These are phyloP conservation scores for Sisyra nigra DNA, from an alignment of 2,888 invertebrate genomes.

Conservation along the genomic window DNA sequence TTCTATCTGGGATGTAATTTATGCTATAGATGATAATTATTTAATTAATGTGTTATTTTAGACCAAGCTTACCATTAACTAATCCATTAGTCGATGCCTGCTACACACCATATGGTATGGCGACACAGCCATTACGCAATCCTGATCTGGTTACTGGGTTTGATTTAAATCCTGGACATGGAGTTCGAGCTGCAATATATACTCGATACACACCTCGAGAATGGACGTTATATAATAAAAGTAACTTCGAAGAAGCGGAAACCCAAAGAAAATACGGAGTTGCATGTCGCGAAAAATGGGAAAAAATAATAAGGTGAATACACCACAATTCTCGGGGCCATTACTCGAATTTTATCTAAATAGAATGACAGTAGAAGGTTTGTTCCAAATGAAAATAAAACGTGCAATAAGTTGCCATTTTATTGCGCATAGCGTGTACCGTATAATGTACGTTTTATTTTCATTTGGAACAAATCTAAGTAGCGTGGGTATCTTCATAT, in stretches of 20 bases:
- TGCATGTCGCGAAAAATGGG: constrained; percentile 61
- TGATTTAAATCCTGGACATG: constrained; percentile 68
- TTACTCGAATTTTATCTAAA: too few species aligned
- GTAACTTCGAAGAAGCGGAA: constrained; percentile 67
- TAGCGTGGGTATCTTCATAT: too few species aligned
- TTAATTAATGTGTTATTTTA: constrained; percentile 11
- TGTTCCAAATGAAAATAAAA: too few species aligned
- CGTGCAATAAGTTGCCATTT: too few species aligned
- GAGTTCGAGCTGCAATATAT: constrained; percentile 69
- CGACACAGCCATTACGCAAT: constrained; percentile 59
- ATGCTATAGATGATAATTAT: too few species aligned
- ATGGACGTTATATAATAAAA: constrained; percentile 75
- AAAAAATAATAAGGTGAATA: constrained; percentile 53
- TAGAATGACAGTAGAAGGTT: too few species aligned
- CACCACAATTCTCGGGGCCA: too few species aligned
- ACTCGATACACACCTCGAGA: constrained; percentile 84
- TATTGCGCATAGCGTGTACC: too few species aligned
- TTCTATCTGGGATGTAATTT: too few species aligned
- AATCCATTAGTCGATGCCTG: constrained; percentile 59
- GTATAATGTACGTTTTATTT: too few species aligned
- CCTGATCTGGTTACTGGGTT: constrained; percentile 71
- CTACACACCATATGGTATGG: constrained; percentile 49
- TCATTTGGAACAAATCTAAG: too few species aligned
- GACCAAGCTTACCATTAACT: constrained; percentile 54
- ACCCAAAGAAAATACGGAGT: constrained; percentile 67